Conservation (phyloP, 2,113 vertebrate genomes). For the Seriola quinqueradiata region DNA sequence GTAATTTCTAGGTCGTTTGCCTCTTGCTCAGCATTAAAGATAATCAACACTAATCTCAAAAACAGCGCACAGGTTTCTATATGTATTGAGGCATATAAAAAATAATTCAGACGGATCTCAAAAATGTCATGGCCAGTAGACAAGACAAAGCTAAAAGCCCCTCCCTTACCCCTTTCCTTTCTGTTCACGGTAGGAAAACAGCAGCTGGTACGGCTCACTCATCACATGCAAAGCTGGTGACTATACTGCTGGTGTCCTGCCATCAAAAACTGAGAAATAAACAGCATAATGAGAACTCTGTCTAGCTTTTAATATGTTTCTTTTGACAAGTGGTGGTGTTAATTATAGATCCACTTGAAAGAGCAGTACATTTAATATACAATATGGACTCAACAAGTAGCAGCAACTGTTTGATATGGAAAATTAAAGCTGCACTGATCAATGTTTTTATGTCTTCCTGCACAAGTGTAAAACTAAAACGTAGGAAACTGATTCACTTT, state of each 20-base stretch:
- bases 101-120: slow-evolving; percentile 4
- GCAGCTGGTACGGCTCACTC: slow-evolving; percentile 38
- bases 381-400: background rate
- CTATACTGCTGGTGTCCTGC: slow-evolving; percentile 10
- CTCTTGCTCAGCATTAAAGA: no score
- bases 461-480: no score
- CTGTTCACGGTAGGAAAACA: slow-evolving; percentile 21
- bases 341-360: background rate
- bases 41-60: background rate
- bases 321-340: slow-evolving; percentile 1
- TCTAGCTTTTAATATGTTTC: background rate
- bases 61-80: background rate
- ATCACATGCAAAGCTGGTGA: slow-evolving; percentile 26
- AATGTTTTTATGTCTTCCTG: background rate
- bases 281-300: background rate
- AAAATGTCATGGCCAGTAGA: background rate
- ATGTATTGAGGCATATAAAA: background rate
- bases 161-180: background rate
- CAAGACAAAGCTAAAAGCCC: background rate
- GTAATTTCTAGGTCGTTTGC: no score
- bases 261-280: background rate
- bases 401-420: background rate
- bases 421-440: background rate
- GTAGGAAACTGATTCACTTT: background rate
- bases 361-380: background rate